These are phyloP conservation scores for Anas flavirostris DNA, from an alignment of 2,797 vertebrate genomes.

Conservation along the genomic window DNA sequence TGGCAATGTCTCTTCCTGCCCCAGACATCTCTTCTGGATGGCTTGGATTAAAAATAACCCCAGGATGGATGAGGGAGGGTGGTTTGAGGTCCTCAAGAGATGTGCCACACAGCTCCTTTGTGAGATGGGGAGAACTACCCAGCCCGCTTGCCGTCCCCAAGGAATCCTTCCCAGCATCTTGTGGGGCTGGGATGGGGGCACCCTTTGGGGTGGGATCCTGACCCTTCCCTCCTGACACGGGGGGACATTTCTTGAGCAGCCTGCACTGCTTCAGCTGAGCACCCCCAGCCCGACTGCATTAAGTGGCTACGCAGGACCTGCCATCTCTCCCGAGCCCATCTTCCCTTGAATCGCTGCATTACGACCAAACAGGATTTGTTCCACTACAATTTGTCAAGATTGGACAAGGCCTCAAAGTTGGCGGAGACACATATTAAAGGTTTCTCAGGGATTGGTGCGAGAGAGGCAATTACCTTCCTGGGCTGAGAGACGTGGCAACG, in stretches of 20 bases:
- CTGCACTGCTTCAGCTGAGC: not conserved
- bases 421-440: slow-evolving; percentile 27
- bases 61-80: fast-evolving
- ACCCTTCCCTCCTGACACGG: not conserved
- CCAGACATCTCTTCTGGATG: not conserved
- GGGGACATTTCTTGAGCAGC: not conserved
- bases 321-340: slow-evolving; percentile 44
- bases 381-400: slow-evolving; percentile 65
- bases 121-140: not conserved
- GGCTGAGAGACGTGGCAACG: not conserved
- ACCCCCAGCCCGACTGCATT: not conserved
- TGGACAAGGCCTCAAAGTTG: slow-evolving; percentile 60
- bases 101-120: fast-evolving
- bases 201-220: not conserved
- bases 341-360: slow-evolving; percentile 37
- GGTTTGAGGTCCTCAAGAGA: not conserved
- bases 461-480: slow-evolving; percentile 17
- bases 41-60: not conserved
- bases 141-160: fast-evolving
- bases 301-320: fast-evolving
- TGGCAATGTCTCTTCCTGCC: not conserved
- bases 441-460: slow-evolving; percentile 25
- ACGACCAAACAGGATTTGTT: slow-evolving; percentile 75
- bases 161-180: not conserved
- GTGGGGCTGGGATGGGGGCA: not conserved